phyloP scores from a whole-genome alignment of 2,888 invertebrate species.

The Mechanitis mazaeus region DNA sequence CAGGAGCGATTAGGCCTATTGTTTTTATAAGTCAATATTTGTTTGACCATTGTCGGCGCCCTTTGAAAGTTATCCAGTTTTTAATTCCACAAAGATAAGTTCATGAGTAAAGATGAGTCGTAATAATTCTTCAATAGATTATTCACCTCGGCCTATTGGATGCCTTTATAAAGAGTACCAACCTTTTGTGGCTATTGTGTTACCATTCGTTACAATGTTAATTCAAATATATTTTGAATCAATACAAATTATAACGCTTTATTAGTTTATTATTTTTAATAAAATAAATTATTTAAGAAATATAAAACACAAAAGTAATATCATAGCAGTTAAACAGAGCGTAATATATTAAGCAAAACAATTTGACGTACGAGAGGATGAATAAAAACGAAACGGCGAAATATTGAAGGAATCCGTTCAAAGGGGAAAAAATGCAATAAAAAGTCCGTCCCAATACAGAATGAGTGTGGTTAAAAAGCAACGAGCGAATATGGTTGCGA shows the following conservation, averaged over 20 bases:
- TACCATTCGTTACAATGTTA: constrained; percentile 4
- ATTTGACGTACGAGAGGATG: constrained; percentile 71
- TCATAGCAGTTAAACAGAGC: constrained; percentile 40
- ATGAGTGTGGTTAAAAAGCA: constrained; percentile 74
- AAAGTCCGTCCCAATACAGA: constrained; percentile 66
- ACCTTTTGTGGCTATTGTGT: constrained; percentile 50
- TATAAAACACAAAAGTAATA: neutral
- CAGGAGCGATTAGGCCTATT: constrained; percentile 43
- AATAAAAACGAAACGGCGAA: constrained; percentile 74
- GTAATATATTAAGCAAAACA: constrained; percentile 66
- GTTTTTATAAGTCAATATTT: constrained; percentile 77
- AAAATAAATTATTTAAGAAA: too few species aligned
- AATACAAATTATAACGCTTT: neutral
- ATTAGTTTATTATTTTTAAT: neutral
- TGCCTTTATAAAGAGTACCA: constrained; percentile 56
- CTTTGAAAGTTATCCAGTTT: constrained; percentile 65
- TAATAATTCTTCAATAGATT: constrained; percentile 70
- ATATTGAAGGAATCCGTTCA: constrained; percentile 76
- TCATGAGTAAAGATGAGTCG: constrained; percentile 67
- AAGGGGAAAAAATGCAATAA: constrained; percentile 76
- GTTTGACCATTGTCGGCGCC: constrained; percentile 62
- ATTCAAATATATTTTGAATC: neutral
- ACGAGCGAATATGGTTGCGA: constrained; percentile 74
- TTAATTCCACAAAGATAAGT: constrained; percentile 58
- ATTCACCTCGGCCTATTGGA: constrained; percentile 56